Evolutionary conservation across 2,888 invertebrate genomes (phyloP).

Genomic region (Himalopsyche tibetana): DNA sequence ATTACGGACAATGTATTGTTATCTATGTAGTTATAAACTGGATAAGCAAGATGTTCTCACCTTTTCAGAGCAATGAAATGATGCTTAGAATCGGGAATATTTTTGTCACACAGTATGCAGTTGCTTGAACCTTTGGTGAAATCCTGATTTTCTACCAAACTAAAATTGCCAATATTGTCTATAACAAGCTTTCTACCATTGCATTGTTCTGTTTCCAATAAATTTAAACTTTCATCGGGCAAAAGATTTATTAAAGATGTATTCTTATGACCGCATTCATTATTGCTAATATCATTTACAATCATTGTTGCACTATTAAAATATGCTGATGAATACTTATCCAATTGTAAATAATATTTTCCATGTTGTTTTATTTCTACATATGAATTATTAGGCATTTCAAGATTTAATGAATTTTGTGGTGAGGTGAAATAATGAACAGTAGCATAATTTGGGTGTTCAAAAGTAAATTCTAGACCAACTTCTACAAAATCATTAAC

Average conservation of each 20-base stretch:
- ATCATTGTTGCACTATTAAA: constrained; percentile 71
- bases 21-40: not conserved
- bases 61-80: not conserved
- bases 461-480: constrained; percentile 70
- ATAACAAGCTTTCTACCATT: not conserved
- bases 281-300: constrained; percentile 66
- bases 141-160: not conserved
- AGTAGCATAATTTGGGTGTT: constrained; percentile 75
- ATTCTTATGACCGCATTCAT: not conserved
- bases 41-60: not conserved
- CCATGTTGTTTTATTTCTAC: not conserved
- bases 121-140: not conserved
- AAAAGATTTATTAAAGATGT: not conserved
- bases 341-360: constrained; percentile 68
- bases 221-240: not conserved
- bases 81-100: not conserved
- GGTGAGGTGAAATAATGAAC: constrained; percentile 72
- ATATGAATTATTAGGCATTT: constrained; percentile 31
- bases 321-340: constrained; percentile 69
- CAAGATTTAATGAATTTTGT: constrained; percentile 40
- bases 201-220: not conserved
- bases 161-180: not conserved
- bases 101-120: not conserved
- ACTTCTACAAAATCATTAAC: constrained; percentile 67
- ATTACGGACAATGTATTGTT: not conserved